These are phyloP conservation scores for Calypte anna DNA, from an alignment of 2,113 vertebrate species.

Conservation along the genomic window DNA sequence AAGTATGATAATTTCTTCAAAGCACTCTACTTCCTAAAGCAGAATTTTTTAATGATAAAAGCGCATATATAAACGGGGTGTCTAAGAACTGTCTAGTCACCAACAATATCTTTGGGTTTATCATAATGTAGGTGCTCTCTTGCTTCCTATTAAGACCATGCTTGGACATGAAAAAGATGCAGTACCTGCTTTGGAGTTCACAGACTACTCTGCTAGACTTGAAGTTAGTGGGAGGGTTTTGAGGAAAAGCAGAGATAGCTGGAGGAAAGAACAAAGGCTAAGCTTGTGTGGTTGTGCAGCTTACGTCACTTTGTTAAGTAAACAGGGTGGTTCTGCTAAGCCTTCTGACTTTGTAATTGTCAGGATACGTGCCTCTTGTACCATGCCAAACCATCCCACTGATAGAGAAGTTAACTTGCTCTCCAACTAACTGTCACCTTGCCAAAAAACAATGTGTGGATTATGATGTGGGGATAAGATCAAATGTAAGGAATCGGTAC, in stretches of 20 bases:
- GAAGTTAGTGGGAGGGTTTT: neutral
- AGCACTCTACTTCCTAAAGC: neutral
- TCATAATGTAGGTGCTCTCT: neutral
- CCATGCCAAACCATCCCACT: constrained; percentile 34
- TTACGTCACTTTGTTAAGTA: constrained; percentile 9
- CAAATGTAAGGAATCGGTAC: constrained; percentile 19
- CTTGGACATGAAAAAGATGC: neutral
- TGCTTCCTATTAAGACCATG: neutral
- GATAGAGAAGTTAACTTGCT: constrained; percentile 2
- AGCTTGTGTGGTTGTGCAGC: neutral
- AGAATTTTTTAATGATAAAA: neutral
- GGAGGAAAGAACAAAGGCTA: constrained; percentile 42
- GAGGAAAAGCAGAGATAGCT: constrained; percentile 1
- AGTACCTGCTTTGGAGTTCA: neutral
- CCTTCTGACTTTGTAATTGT: neutral
- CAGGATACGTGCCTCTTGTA: neutral
- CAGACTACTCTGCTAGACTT: neutral
- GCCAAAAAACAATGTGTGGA: neutral
- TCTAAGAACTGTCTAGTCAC: neutral
- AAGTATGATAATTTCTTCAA: neutral
- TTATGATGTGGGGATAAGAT: constrained; percentile 43
- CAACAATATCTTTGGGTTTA: neutral
- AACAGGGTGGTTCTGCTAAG: constrained; percentile 39
- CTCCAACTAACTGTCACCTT: constrained; percentile 19
- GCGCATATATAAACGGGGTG: neutral